Percentiles rank a stretch among this genome's conserved stretches.
These are phyloP conservation scores for Drosophila takahashii DNA, from an alignment of 1,140 invertebrate species.

Conservation along the genomic window DNA sequence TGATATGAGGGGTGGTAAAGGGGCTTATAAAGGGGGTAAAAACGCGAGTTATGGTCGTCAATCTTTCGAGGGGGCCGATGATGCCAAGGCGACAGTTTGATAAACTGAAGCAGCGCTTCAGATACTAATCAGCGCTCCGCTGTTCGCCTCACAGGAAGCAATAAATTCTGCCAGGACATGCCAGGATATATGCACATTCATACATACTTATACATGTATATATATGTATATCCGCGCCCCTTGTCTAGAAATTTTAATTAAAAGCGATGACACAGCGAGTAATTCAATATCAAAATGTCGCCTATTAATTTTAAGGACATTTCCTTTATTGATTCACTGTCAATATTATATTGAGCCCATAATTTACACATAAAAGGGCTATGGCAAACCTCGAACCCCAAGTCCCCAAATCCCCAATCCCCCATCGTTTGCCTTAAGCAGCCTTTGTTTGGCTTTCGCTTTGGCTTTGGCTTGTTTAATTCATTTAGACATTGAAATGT, in stretches of 20 bases:
- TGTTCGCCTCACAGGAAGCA: slow-evolving; percentile 71
- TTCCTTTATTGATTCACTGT: slow-evolving; percentile 84
- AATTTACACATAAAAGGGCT: slow-evolving; percentile 82
- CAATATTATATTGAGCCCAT: slow-evolving; percentile 83
- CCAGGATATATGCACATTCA: slow-evolving; percentile 25
- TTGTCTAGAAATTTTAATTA: slow-evolving; percentile 84
- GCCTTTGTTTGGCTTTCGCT: slow-evolving; percentile 38
- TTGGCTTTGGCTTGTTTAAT: slow-evolving; percentile 45
- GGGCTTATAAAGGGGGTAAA: not conserved
- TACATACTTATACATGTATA: not conserved
- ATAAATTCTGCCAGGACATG: slow-evolving; percentile 74
- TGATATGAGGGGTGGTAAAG: not conserved
- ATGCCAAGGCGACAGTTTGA: slow-evolving; percentile 74
- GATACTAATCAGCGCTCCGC: slow-evolving; percentile 75
- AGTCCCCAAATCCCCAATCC: slow-evolving; percentile 2
- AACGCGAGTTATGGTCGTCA: slow-evolving; percentile 60
- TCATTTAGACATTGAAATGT: slow-evolving; percentile 66
- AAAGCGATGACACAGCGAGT: slow-evolving; percentile 84
- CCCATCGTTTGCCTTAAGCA: slow-evolving; percentile 2
- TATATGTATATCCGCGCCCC: slow-evolving; percentile 53
- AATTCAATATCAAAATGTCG: slow-evolving; percentile 84
- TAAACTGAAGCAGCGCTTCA: slow-evolving; percentile 70
- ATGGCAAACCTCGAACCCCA: not conserved
- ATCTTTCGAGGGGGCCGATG: slow-evolving; percentile 36
- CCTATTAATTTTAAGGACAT: slow-evolving; percentile 84